Evolutionary conservation across 2,113 vertebrate genomes (phyloP).

Genomic region (Phalacrocorax aristotelis): DNA sequence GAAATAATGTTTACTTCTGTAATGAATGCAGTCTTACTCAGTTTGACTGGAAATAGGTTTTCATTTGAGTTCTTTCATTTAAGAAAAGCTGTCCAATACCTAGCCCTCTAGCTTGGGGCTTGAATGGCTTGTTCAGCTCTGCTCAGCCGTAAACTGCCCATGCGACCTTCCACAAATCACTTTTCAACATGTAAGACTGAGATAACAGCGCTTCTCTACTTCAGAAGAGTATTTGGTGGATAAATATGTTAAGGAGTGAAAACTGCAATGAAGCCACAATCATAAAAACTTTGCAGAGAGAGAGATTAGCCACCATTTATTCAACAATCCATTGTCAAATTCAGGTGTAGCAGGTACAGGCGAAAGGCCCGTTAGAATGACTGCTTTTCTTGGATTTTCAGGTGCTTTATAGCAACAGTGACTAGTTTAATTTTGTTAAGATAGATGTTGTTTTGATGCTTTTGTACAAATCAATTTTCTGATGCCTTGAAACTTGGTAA

Average conservation of each 20-base stretch:
- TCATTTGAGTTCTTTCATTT: background rate
- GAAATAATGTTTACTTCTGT: background rate
- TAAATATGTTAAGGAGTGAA: background rate
- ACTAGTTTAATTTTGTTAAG: background rate
- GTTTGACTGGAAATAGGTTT: background rate
- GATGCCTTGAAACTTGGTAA: background rate
- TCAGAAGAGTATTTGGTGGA: background rate
- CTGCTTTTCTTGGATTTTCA: background rate
- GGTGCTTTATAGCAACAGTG: background rate
- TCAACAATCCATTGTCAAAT: background rate
- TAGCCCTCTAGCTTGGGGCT: background rate
- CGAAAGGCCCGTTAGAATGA: background rate
- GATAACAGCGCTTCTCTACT: background rate
- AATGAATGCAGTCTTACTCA: background rate
- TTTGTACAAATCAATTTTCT: constrained; percentile 50
- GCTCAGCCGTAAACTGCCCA: background rate
- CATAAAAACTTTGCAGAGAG: background rate
- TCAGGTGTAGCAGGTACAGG: background rate
- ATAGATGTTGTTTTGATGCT: background rate
- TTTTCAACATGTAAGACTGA: background rate
- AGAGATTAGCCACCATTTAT: background rate
- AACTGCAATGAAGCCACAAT: background rate
- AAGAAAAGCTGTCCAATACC: background rate
- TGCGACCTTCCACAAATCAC: background rate
- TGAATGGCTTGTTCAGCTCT: background rate